phyloP scores from a whole-genome alignment of 2,888 invertebrate genomes.

The Lepidochitona cinerea region DNA sequence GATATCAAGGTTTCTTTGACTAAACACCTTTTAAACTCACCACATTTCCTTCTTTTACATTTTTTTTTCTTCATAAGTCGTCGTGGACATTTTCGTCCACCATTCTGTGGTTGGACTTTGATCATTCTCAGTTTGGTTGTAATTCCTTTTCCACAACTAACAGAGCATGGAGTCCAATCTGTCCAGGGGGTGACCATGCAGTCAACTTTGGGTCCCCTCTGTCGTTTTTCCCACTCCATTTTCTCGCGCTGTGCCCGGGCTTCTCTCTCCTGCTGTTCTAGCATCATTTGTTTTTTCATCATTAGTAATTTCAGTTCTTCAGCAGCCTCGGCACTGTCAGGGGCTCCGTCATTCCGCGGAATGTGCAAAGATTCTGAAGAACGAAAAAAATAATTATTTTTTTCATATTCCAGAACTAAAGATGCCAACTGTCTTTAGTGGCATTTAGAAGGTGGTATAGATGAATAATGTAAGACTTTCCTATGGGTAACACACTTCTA shows the following conservation, averaged over 20 bases:
- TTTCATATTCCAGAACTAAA: not conserved
- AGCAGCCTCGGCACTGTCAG: not conserved
- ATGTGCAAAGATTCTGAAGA: not conserved
- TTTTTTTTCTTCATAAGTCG: constrained; percentile 54
- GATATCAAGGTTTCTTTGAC: too few relatives aligned
- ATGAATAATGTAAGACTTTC: too few relatives aligned
- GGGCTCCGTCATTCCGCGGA: not conserved
- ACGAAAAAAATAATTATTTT: not conserved
- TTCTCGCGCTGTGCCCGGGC: not conserved
- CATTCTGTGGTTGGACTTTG: constrained; percentile 53
- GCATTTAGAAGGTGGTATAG: too few relatives aligned
- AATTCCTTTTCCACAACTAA: constrained; percentile 55
- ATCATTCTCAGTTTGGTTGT: constrained; percentile 54
- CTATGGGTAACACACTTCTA: too few relatives aligned
- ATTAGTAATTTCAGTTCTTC: constrained; percentile 13
- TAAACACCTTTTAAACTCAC: too few relatives aligned
- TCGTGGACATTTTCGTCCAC: constrained; percentile 63
- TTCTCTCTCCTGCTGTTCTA: constrained; percentile 7
- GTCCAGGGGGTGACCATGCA: constrained; percentile 65
- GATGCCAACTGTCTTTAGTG: too few relatives aligned
- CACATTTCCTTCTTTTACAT: constrained; percentile 55
- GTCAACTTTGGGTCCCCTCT: constrained; percentile 39
- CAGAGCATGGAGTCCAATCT: constrained; percentile 63
- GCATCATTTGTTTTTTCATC: constrained; percentile 30
- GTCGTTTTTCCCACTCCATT: not conserved